phyloP scores from a whole-genome alignment of 2,113 vertebrate genomes.

The Hippocampus comes region DNA sequence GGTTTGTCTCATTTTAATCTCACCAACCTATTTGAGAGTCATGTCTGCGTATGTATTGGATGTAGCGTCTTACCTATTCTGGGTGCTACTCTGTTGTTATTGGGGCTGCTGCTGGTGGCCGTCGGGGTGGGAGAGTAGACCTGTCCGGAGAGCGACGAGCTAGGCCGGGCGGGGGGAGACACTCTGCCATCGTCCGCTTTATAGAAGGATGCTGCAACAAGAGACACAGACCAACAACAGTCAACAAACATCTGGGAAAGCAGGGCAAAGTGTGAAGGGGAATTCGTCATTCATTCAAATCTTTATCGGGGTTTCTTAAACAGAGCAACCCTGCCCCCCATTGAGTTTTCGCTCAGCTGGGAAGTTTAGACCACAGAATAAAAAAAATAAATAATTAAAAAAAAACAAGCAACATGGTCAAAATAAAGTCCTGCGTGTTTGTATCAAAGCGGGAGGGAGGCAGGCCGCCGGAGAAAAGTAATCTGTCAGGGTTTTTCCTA shows the following conservation, averaged over 20 bases:
- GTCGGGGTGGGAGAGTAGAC: conserved; percentile 51
- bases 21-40: too few species aligned
- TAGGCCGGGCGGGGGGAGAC: conserved; percentile 56
- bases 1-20: too few species aligned
- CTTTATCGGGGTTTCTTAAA: too few species aligned
- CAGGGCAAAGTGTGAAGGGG: too few species aligned
- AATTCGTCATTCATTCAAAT: too few species aligned
- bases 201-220: conserved; percentile 66
- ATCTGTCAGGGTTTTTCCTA: background rate
- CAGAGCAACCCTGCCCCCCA: too few species aligned
- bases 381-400: background rate
- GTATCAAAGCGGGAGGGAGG: conserved; percentile 1
- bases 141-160: conserved; percentile 71
- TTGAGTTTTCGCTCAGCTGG: too few species aligned
- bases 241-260: background rate
- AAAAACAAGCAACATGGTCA: background rate
- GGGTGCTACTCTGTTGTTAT: conserved; percentile 45
- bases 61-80: conserved; percentile 72
- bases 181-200: conserved; percentile 79
- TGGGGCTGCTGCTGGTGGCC: conserved; percentile 53
- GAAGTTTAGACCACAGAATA: background rate
- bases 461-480: conserved; percentile 28
- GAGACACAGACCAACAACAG: background rate
- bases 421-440: background rate
- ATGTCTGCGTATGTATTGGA: too few species aligned